Conservation (phyloP, 1,140 invertebrate species). For the Heliothis subflexa region DNA sequence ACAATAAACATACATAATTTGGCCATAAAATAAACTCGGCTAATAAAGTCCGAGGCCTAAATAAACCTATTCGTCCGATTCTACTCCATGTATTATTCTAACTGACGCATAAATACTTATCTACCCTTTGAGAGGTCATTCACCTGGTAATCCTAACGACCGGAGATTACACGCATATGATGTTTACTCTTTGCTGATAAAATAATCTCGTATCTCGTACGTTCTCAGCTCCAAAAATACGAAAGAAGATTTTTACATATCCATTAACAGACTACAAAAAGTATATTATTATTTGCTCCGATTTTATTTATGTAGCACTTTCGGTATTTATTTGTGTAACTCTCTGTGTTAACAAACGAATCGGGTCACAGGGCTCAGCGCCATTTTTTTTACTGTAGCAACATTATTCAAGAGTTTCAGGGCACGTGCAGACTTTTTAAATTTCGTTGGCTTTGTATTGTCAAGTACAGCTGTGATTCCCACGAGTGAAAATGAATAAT, state of each 20-base stretch:
- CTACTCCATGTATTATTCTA: neutral
- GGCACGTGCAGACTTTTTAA: neutral
- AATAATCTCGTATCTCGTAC: neutral
- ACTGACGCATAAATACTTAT: neutral
- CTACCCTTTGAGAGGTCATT: neutral
- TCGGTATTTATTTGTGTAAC: no score
- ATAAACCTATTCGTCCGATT: neutral
- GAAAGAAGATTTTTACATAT: neutral
- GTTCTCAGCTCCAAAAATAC: neutral
- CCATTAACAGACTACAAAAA: no score
- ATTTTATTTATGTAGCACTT: no score
- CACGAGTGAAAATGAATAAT: no score
- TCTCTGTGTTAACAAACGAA: no score
- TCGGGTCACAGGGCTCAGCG: neutral
- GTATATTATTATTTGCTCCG: no score
- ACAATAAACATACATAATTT: constrained; percentile 2
- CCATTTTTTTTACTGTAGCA: neutral
- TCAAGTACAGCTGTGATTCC: constrained; percentile 10
- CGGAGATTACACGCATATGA: neutral
- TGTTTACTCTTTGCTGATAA: neutral
- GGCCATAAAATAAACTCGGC: neutral
- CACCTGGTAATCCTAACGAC: neutral
- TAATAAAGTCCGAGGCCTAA: neutral
- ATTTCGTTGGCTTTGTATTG: constrained; percentile 6
- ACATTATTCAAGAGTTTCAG: neutral